A percentile compares a stretch with the other conserved stretches of the same genome.
Conservation (phyloP, 2,888 invertebrate genomes). For the Tiliacea citrago region DNA sequence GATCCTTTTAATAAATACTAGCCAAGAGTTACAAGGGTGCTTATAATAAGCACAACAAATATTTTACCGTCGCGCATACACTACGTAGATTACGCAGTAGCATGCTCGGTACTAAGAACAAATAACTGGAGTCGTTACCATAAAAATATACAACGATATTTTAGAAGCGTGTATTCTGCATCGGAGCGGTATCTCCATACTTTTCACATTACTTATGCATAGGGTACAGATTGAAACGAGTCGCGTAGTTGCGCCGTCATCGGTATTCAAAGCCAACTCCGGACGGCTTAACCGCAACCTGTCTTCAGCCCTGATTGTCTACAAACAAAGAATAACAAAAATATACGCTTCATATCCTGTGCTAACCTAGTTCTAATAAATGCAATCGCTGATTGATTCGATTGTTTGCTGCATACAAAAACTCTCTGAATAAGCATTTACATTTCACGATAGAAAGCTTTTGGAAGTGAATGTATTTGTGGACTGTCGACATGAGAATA, state of each 20-base stretch:
- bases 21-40: slow-evolving; percentile 25
- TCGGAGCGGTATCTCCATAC: slow-evolving; percentile 86
- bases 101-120: slow-evolving; percentile 75
- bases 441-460: slow-evolving; percentile 27
- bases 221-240: slow-evolving; percentile 90
- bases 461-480: slow-evolving; percentile 21
- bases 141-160: slow-evolving; percentile 88
- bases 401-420: slow-evolving; percentile 56
- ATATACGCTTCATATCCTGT: slow-evolving; percentile 62
- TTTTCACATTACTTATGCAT: slow-evolving; percentile 90
- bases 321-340: slow-evolving; percentile 81
- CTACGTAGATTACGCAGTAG: slow-evolving; percentile 55
- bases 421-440: slow-evolving; percentile 46
- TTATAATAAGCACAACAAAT: slow-evolving; percentile 41
- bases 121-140: slow-evolving; percentile 85
- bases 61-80: slow-evolving; percentile 40
- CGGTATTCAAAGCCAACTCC: slow-evolving; percentile 86
- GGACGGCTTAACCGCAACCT: slow-evolving; percentile 84
- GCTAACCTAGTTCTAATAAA: slow-evolving; percentile 59
- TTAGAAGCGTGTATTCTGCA: slow-evolving; percentile 85
- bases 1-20: slow-evolving; percentile 46
- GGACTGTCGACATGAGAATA: slow-evolving; percentile 21
- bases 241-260: slow-evolving; percentile 86
- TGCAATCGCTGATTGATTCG: slow-evolving; percentile 56
- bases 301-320: slow-evolving; percentile 84